Evolutionary conservation across 2,797 vertebrate species (phyloP), one percentile per base, ranked within the genome.

Genomic region (Peromyscus eremicus): DNA sequence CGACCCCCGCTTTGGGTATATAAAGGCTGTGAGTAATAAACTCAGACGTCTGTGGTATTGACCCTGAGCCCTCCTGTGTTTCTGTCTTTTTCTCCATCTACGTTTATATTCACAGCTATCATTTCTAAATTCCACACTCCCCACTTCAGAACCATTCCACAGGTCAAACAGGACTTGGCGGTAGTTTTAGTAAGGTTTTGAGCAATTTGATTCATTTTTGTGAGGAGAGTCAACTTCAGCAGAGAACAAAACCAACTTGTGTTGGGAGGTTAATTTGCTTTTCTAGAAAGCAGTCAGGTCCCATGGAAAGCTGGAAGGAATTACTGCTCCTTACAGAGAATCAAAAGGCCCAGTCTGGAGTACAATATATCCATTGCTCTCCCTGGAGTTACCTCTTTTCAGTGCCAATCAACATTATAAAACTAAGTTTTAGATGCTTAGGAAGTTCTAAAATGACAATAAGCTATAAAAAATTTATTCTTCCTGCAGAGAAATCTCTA

Each of bases 231-330:
- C 29, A 80, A 91, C 76, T 76, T 93, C 10, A 95, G 75, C 52
- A 87, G 19, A 95, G 79, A 81, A 81, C 25, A 46, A 94, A 80
- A 88, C 46, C 73, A 93, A 19, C 73, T 77, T 91, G 90, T 21
- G 34, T 52, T n/a, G 6, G 85, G 55, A 97, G 98, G 90, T 82
- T 92, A 34, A 77, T 96, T 97, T 62, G 23, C 21, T 95, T 97
- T 97, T 93, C 21, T 32, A 49, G 93, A 94, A 79, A 94, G 85
- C 57, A 92, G 95, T 97, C 77, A 85, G 71, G 66, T 79, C 89
- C 49, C 94, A 25, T 92, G 57, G 80, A 93, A 97, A 97, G 27
- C 84, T 95, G 37, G 37, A 94, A 95, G 84, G 49, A 95, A 94
- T 97, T 94, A 92, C 43, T 68, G 40, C 16, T 62, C 89, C 7